Evolutionary conservation across 2,113 vertebrate species (phyloP).

Genomic region (Tursiops truncatus): DNA sequence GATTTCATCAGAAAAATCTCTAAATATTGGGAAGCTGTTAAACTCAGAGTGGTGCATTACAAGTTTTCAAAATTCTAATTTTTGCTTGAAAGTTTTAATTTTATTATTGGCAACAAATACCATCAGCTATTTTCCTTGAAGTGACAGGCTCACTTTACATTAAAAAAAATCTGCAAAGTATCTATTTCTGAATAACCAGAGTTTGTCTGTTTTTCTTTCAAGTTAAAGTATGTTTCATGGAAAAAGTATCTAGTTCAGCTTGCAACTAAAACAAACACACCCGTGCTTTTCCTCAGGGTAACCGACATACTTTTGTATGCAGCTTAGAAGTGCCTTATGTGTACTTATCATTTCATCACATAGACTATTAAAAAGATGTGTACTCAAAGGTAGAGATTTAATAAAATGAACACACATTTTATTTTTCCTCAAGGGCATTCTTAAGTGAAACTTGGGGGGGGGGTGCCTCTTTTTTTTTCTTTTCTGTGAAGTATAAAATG

Average conservation of each 20-base stretch:
- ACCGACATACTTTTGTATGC: no score
- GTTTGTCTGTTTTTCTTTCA: background rate
- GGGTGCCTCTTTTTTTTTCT: background rate
- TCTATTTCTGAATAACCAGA: background rate
- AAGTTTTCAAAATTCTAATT: slow-evolving; percentile 30
- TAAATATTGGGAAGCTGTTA: background rate
- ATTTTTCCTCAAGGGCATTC: background rate
- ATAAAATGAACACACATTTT: background rate
- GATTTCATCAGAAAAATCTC: background rate
- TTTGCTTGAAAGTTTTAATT: slow-evolving; percentile 25
- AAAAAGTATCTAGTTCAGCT: background rate
- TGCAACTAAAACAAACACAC: background rate
- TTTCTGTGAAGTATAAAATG: background rate
- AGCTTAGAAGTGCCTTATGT: background rate
- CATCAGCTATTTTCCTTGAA: background rate
- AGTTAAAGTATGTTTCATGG: background rate
- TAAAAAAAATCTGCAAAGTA: background rate
- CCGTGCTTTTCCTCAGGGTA: background rate
- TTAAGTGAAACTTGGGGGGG: background rate
- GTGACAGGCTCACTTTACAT: background rate
- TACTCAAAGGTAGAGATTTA: background rate
- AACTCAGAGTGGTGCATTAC: background rate
- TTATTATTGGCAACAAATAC: slow-evolving; percentile 25
- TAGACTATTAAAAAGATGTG: background rate
- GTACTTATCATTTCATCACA: background rate